Evolutionary conservation across 2,113 vertebrate species (phyloP).

Genomic region (Catharus minimus): DNA sequence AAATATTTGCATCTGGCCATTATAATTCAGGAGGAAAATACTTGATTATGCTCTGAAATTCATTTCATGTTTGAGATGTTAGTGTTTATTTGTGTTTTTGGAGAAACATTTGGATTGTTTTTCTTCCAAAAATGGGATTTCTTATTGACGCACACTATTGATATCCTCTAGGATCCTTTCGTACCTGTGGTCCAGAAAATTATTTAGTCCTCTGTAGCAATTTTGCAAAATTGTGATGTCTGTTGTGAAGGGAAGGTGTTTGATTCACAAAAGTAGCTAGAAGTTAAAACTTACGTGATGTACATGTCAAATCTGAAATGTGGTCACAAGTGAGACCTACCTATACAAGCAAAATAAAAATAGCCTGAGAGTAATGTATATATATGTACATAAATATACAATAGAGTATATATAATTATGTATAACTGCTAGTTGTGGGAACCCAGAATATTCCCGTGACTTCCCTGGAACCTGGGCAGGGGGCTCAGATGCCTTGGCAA

Average conservation of each 20-base stretch:
- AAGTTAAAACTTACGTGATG: background rate
- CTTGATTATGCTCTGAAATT: background rate
- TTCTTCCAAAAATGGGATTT: background rate
- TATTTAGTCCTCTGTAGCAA: background rate
- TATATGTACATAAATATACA: background rate
- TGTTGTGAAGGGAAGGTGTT: background rate
- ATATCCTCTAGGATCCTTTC: background rate
- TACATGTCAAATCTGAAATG: background rate
- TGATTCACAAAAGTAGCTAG: background rate
- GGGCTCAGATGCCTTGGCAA: too few relatives aligned
- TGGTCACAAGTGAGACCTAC: background rate
- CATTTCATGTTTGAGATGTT: background rate
- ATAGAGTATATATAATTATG: background rate
- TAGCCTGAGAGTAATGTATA: background rate
- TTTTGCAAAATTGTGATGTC: background rate
- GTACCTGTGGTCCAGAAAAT: background rate
- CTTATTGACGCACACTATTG: background rate
- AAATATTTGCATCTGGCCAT: background rate
- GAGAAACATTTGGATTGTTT: background rate
- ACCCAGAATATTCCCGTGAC: too few relatives aligned
- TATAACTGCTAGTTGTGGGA: background rate
- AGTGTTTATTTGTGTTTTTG: background rate
- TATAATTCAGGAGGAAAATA: background rate
- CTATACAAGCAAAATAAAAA: background rate
- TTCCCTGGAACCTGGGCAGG: too few relatives aligned